phyloP scores from a whole-genome alignment of 2,113 vertebrate species.

The Tapirus terrestris region DNA sequence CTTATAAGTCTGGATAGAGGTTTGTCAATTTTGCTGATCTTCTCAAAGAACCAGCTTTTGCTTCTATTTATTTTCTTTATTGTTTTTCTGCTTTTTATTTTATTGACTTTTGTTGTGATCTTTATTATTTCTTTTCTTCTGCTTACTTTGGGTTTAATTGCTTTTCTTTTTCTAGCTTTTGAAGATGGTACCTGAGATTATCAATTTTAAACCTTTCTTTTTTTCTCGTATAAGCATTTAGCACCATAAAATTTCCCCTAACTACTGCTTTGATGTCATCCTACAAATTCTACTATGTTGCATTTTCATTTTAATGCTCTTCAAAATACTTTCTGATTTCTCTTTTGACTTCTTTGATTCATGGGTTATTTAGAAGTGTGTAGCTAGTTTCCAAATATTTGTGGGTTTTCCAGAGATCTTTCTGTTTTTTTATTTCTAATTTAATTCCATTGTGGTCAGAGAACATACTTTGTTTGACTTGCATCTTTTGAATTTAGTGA shows the following conservation, averaged over 20 bases:
- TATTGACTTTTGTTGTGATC: neutral
- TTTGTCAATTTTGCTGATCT: neutral
- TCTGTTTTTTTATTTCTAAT: neutral
- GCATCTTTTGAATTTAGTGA: neutral
- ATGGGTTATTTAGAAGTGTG: neutral
- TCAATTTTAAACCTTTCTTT: too few relatives aligned
- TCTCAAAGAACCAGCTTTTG: neutral
- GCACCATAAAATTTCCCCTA: too few relatives aligned
- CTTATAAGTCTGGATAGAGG: neutral
- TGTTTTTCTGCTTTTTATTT: neutral
- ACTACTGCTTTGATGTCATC: too few relatives aligned
- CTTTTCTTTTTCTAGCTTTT: neutral
- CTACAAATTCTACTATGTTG: too few relatives aligned
- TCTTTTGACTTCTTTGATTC: neutral
- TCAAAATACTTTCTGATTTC: too few relatives aligned
- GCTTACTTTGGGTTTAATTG: neutral
- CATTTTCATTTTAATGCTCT: too few relatives aligned
- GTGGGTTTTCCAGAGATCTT: neutral
- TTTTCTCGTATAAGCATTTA: too few relatives aligned
- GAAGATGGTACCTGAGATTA: too few relatives aligned
- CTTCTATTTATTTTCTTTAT: neutral
- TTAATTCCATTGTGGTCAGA: neutral
- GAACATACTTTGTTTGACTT: neutral
- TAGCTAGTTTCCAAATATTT: neutral
- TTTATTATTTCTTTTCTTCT: neutral